These are phyloP conservation scores for Solen grandis DNA, from an alignment of 1,140 invertebrate genomes.

Conservation along the genomic window DNA sequence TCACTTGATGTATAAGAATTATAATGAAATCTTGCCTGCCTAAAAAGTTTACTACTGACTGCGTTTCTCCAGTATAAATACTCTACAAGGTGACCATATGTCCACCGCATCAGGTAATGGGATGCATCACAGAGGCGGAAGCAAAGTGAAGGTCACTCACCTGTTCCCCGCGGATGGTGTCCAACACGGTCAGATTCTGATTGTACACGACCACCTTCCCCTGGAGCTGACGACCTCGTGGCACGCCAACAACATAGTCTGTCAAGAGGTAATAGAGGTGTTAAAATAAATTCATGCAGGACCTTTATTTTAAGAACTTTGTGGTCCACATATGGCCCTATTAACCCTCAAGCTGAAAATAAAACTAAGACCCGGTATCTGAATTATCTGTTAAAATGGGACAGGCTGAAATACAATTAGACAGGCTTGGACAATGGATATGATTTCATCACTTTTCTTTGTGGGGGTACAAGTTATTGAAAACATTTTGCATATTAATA, in stretches of 20 bases:
- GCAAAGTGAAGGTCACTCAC: no score
- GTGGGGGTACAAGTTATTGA: no score
- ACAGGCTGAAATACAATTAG: not conserved
- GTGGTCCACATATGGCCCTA: not conserved
- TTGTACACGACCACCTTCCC: conserved; percentile 72
- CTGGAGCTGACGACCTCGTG: conserved; percentile 86
- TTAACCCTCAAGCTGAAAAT: not conserved
- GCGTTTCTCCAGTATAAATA: no score
- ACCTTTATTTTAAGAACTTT: no score
- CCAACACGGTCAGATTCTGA: conserved; percentile 65
- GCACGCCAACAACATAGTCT: conserved; percentile 96
- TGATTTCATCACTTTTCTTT: no score
- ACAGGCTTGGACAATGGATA: not conserved
- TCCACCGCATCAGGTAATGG: not conserved
- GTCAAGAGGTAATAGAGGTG: conserved; percentile 26
- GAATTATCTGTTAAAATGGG: not conserved
- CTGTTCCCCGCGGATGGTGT: conserved; percentile 73
- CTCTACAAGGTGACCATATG: no score
- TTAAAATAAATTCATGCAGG: no score
- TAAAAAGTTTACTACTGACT: no score
- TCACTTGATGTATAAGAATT: no score
- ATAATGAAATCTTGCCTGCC: no score
- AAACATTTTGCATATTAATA: no score
- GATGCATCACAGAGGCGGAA: not conserved
- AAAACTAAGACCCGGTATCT: not conserved